Evolutionary conservation across 2,888 invertebrate genomes (phyloP).

Genomic region (Drosophila koepferae): DNA sequence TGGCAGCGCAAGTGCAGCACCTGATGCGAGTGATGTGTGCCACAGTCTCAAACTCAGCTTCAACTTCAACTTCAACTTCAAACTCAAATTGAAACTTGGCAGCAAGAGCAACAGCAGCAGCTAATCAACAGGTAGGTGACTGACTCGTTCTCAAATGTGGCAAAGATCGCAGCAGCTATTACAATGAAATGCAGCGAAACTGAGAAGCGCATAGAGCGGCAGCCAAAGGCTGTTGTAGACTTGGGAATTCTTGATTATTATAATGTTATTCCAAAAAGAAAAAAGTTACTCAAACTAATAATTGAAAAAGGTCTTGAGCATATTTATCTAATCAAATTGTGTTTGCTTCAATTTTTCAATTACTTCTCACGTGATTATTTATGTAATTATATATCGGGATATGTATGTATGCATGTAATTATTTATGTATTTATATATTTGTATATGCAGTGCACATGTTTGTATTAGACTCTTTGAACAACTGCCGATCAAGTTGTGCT

Average conservation of each 20-base stretch:
- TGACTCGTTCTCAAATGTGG: conserved; percentile 13
- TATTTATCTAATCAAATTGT: background rate
- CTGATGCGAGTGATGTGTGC: conserved; percentile 34
- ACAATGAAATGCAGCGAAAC: conserved; percentile 3
- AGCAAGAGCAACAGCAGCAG: conserved; percentile 13
- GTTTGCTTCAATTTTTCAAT: background rate
- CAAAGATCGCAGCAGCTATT: conserved; percentile 24
- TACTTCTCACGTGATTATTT: background rate
- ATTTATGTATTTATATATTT: background rate
- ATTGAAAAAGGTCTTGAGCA: background rate
- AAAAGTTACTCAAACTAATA: background rate
- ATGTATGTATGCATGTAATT: background rate
- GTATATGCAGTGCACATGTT: background rate
- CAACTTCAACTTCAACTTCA: conserved; percentile 2
- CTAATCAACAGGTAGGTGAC: conserved; percentile 42
- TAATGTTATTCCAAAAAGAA: background rate
- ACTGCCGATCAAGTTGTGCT: background rate
- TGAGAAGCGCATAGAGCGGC: conserved; percentile 16
- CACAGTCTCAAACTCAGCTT: conserved; percentile 15
- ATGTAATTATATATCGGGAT: background rate
- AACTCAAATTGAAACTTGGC: conserved; percentile 11
- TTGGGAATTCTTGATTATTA: background rate
- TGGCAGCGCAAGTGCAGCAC: conserved; percentile 52
- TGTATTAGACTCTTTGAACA: background rate
- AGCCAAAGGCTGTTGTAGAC: too few relatives aligned